Percentiles rank a stretch among this genome's conserved stretches.
phyloP scores from a whole-genome alignment of 1,140 invertebrate genomes.

The Proctacanthus coquilletti region DNA sequence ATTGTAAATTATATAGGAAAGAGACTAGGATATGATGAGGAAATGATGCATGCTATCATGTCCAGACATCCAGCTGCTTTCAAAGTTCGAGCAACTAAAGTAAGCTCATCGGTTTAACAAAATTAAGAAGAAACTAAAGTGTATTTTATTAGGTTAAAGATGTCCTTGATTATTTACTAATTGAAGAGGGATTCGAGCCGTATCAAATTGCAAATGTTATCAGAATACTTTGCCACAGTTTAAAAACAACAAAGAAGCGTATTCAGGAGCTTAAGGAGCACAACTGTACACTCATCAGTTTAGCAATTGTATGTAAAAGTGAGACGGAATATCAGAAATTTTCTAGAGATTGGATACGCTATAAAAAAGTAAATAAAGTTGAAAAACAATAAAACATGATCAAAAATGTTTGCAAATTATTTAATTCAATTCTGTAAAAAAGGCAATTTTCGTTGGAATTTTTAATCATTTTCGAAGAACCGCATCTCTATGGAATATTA shows the following conservation, averaged over 20 bases:
- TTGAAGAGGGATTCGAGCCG: slow-evolving; percentile 29
- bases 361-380: slow-evolving; percentile 3
- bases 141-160: slow-evolving; percentile 25
- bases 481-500: too few relatives aligned
- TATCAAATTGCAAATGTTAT: slow-evolving; percentile 32
- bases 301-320: slow-evolving; percentile 34
- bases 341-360: slow-evolving; percentile 16
- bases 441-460: too few relatives aligned
- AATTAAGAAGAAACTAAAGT: too few relatives aligned
- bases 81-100: slow-evolving; percentile 32
- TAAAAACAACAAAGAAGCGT: slow-evolving; percentile 32
- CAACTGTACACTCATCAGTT: slow-evolving; percentile 28
- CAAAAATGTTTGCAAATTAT: neutral
- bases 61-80: slow-evolving; percentile 30
- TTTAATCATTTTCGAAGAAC: too few relatives aligned
- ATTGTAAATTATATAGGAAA: slow-evolving; percentile 32
- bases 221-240: slow-evolving; percentile 34
- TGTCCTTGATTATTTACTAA: slow-evolving; percentile 34
- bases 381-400: neutral
- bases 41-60: slow-evolving; percentile 27
- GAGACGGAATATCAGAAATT: slow-evolving; percentile 32
- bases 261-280: slow-evolving; percentile 28
- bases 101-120: slow-evolving; percentile 9
- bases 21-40: slow-evolving; percentile 28
- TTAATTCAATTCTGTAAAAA: too few relatives aligned